These are phyloP conservation scores for Hypothenemus hampei DNA, from an alignment of 1,140 invertebrate genomes.

Conservation along the genomic window DNA sequence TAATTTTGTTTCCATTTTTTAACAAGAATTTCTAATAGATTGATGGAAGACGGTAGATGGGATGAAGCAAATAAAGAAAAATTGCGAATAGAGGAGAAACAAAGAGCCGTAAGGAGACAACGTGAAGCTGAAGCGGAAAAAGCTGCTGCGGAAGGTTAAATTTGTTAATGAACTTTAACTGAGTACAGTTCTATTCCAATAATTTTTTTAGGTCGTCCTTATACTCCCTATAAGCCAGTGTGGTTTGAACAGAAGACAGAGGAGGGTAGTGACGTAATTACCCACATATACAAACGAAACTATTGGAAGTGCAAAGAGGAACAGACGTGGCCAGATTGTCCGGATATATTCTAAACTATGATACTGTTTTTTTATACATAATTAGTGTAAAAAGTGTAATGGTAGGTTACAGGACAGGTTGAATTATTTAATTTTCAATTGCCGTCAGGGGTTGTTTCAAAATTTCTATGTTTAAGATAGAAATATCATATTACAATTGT, in stretches of 20 bases:
- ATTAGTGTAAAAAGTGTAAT: no score
- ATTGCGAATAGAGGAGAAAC: constrained; percentile 88
- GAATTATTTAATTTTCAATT: no score
- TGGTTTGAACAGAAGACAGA: constrained; percentile 90
- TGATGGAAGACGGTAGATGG: constrained; percentile 96
- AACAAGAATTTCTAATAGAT: no score
- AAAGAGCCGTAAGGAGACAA: constrained; percentile 66
- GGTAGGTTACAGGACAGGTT: no score
- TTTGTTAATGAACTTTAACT: neutral
- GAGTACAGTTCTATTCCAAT: neutral
- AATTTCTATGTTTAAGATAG: no score
- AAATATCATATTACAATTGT: no score
- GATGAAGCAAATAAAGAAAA: constrained; percentile 95
- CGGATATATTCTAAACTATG: constrained; percentile 88
- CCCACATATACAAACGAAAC: constrained; percentile 79
- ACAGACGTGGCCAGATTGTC: constrained; percentile 87
- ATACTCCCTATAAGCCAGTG: constrained; percentile 71
- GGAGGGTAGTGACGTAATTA: constrained; percentile 69
- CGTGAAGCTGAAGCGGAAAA: constrained; percentile 76
- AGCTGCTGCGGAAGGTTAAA: constrained; percentile 64
- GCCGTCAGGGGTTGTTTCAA: no score
- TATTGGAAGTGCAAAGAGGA: constrained; percentile 93
- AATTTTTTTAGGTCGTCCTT: constrained; percentile 57
- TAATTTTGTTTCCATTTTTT: neutral
- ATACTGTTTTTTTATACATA: no score